Evolutionary conservation across 2,113 vertebrate genomes (phyloP).

Genomic region (Actinemys pallida): DNA sequence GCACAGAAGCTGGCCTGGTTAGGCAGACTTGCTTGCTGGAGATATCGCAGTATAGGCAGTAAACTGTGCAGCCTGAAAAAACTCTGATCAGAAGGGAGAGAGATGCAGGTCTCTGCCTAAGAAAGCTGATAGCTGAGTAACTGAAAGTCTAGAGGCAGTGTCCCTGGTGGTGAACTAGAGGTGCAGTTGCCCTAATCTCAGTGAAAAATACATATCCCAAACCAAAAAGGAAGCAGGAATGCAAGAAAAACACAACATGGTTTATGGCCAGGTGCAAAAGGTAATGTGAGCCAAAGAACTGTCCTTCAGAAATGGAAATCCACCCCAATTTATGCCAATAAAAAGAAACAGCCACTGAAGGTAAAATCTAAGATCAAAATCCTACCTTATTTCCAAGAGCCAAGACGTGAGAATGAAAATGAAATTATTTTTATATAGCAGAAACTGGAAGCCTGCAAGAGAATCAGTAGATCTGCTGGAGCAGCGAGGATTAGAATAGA

Average conservation of each 20-base stretch:
- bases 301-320: background rate
- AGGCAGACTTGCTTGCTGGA: background rate
- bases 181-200: background rate
- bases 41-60: background rate
- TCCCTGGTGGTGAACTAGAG: background rate
- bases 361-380: background rate
- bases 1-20: background rate
- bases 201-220: background rate
- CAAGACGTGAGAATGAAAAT: background rate
- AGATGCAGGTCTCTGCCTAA: background rate
- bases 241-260: background rate
- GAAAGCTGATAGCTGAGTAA: background rate
- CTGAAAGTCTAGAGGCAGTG: background rate
- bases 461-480: background rate
- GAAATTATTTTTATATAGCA: background rate
- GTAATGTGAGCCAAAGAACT: background rate
- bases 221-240: background rate
- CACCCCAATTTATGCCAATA: background rate
- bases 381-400: background rate
- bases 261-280: background rate
- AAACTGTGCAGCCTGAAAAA: background rate
- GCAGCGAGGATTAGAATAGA: background rate
- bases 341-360: background rate
- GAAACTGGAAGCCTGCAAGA: background rate
- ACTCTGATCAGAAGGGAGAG: background rate